phyloP scores from a whole-genome alignment of 2,888 invertebrate species.

The Synanthedon tipuliformis region DNA sequence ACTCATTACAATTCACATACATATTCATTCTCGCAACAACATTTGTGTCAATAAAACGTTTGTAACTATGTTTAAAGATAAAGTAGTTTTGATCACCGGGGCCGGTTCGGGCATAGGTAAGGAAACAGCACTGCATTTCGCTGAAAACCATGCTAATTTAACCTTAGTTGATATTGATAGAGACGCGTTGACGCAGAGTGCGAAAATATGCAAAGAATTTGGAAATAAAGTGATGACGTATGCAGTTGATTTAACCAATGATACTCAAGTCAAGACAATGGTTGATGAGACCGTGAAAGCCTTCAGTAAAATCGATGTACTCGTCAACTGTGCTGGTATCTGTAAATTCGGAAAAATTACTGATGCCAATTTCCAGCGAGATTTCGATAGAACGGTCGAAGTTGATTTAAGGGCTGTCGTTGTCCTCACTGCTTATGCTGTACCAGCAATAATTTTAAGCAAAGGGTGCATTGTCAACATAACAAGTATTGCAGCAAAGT shows the following conservation, averaged over 20 bases:
- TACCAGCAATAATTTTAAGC: constrained; percentile 15
- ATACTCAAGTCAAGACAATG: constrained; percentile 18
- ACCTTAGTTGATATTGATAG: constrained; percentile 22
- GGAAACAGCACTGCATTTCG: constrained; percentile 24
- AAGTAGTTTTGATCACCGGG: constrained; percentile 30
- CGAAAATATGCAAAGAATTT: constrained; percentile 17
- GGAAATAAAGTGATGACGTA: constrained; percentile 21
- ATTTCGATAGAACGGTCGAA: constrained; percentile 21
- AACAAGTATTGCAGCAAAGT: constrained; percentile 15
- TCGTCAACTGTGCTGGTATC: constrained; percentile 29
- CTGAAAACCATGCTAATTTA: constrained; percentile 26
- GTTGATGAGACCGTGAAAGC: constrained; percentile 17
- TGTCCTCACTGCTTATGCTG: constrained; percentile 17
- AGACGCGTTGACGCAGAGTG: constrained; percentile 16
- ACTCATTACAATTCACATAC: too few species aligned
- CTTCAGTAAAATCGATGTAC: constrained; percentile 24
- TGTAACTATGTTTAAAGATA: constrained; percentile 16
- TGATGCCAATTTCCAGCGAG: constrained; percentile 16
- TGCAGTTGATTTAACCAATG: constrained; percentile 20
- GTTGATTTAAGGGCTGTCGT: constrained; percentile 27
- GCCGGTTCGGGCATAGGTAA: constrained; percentile 32
- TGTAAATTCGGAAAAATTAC: constrained; percentile 12
- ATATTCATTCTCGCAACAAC: too few species aligned
- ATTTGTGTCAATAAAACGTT: neutral
- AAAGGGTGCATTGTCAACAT: constrained; percentile 30